phyloP scores from a whole-genome alignment of 2,113 vertebrate species.

The Microtus oregoni region DNA sequence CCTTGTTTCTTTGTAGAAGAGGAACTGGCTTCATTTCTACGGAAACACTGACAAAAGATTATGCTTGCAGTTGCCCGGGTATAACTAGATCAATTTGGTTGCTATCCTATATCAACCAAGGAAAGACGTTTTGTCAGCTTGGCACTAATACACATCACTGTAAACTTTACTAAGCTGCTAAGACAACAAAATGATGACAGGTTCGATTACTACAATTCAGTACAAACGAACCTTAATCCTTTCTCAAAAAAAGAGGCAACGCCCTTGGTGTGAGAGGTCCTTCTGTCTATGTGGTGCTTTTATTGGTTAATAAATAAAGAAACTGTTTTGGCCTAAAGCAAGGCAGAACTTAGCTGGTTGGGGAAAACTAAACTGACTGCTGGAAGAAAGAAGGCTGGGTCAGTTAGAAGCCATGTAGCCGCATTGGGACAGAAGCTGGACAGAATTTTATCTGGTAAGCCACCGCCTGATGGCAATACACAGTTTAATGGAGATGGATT shows the following conservation, averaged over 20 bases:
- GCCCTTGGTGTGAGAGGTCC: background rate
- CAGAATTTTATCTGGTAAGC: too few relatives aligned
- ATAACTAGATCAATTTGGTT: background rate
- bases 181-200: background rate
- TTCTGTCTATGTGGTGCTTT: too few relatives aligned
- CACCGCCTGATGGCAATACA: too few relatives aligned
- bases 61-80: background rate
- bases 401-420: too few relatives aligned
- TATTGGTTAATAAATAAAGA: too few relatives aligned
- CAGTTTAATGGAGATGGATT: too few relatives aligned
- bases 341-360: too few relatives aligned
- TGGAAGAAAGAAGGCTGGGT: too few relatives aligned
- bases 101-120: background rate
- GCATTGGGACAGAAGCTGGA: too few relatives aligned
- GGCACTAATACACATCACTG: background rate
- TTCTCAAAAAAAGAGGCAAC: background rate
- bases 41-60: background rate
- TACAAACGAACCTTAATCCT: background rate
- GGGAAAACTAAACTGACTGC: too few relatives aligned
- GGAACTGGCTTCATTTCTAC: background rate
- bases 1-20: background rate
- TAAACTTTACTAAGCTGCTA: background rate
- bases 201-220: too few relatives aligned
- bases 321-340: too few relatives aligned
- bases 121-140: background rate